Conservation (phyloP, 2,888 invertebrate genomes). For the Drosophila putrida region DNA sequence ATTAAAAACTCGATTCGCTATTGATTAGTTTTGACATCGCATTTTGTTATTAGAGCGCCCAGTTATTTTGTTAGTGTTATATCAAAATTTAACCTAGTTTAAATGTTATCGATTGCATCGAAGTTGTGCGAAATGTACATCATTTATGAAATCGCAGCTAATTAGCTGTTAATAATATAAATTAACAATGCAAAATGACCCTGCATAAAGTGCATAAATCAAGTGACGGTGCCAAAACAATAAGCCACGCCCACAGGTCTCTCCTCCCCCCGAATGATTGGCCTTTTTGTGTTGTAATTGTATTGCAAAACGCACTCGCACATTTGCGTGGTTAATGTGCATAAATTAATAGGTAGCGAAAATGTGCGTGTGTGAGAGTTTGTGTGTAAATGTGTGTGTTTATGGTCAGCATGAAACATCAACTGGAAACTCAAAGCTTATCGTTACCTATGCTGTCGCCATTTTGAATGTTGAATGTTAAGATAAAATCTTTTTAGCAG, state of each 20-base stretch:
- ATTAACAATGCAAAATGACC: slow-evolving; percentile 65
- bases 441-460: slow-evolving; percentile 67
- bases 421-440: slow-evolving; percentile 57
- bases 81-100: slow-evolving; percentile 15
- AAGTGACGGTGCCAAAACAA: slow-evolving; percentile 48
- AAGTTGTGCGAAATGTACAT: slow-evolving; percentile 21
- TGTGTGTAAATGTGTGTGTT: slow-evolving; percentile 4
- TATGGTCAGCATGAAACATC: slow-evolving; percentile 41
- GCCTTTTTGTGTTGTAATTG: slow-evolving; percentile 33
- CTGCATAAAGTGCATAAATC: slow-evolving; percentile 71
- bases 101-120: background rate
- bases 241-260: slow-evolving; percentile 30
- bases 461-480: slow-evolving; percentile 60
- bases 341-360: slow-evolving; percentile 70
- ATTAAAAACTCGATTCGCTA: too few relatives aligned
- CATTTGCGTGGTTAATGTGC: slow-evolving; percentile 73
- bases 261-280: background rate
- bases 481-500: slow-evolving; percentile 58
- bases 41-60: background rate
- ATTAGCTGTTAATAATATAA: slow-evolving; percentile 77
- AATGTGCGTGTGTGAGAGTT: slow-evolving; percentile 7
- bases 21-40: too few relatives aligned
- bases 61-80: background rate
- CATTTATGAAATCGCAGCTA: slow-evolving; percentile 70
- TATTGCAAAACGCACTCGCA: slow-evolving; percentile 50